These are phyloP conservation scores for Aphelinus atriplicis DNA, from an alignment of 1,140 invertebrate genomes.

Conservation along the genomic window DNA sequence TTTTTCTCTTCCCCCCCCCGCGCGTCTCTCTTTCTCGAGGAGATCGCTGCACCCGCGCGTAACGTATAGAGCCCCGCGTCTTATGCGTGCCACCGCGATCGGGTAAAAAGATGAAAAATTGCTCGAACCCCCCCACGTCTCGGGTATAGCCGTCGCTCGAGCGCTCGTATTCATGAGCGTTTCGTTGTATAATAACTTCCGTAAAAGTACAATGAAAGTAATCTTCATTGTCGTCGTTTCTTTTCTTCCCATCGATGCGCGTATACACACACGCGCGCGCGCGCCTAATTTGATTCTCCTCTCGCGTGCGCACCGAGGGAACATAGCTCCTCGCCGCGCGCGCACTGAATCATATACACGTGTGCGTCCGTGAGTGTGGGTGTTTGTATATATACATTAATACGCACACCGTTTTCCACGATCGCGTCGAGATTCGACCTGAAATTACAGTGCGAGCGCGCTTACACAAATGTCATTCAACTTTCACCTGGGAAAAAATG, in stretches of 20 bases:
- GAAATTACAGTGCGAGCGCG: not conserved
- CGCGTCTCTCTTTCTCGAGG: not conserved
- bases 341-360: too few relatives aligned
- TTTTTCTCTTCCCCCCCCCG: not conserved
- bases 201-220: slow-evolving; percentile 29
- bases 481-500: too few relatives aligned
- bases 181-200: slow-evolving; percentile 30
- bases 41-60: too few relatives aligned
- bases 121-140: not conserved
- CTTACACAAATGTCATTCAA: too few relatives aligned
- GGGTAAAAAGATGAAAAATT: slow-evolving; percentile 5
- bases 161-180: not conserved
- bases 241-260: slow-evolving; percentile 9
- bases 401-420: not conserved
- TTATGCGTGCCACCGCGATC: too few relatives aligned
- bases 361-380: too few relatives aligned
- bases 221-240: slow-evolving; percentile 26
- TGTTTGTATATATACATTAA: not conserved
- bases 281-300: too few relatives aligned
- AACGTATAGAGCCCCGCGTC: too few relatives aligned
- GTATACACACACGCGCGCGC: not conserved
- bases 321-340: too few relatives aligned
- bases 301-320: too few relatives aligned
- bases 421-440: slow-evolving; percentile 9
- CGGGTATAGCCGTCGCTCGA: too few relatives aligned